phyloP scores from a whole-genome alignment of 2,113 vertebrate genomes.

The Amphiprion percula region DNA sequence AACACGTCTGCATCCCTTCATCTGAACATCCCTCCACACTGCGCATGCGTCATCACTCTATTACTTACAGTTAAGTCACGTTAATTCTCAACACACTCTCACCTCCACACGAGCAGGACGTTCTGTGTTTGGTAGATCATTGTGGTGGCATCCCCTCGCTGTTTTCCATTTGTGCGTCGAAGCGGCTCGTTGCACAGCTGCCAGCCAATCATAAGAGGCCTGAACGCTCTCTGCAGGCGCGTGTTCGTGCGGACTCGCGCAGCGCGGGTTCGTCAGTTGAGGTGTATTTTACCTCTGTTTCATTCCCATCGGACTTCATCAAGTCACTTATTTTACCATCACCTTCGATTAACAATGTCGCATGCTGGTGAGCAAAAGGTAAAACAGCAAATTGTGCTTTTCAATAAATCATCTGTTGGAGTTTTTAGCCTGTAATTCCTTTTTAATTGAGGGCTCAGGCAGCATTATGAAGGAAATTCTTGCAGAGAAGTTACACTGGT shows the following conservation, averaged over 20 bases:
- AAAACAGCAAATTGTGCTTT: conserved; percentile 4
- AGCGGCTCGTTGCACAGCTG: conserved; percentile 10
- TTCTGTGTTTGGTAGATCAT: not conserved
- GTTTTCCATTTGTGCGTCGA: conserved; percentile 1
- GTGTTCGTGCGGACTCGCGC: not conserved
- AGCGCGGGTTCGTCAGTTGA: not conserved
- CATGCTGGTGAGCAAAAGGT: conserved; percentile 59
- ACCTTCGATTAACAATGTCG: conserved; percentile 48
- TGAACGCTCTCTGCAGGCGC: not conserved
- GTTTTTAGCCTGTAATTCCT: not conserved
- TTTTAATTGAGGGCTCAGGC: not conserved
- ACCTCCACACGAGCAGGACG: not conserved
- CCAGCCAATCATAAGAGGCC: conserved; percentile 37
- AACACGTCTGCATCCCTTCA: too few species aligned
- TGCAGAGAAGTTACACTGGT: not conserved
- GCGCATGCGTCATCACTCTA: not conserved
- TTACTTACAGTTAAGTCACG: not conserved
- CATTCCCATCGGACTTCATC: not conserved
- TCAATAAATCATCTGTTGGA: not conserved
- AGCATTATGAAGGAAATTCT: not conserved
- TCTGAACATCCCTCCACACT: not conserved
- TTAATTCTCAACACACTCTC: not conserved
- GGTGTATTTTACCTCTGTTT: not conserved
- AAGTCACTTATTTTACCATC: not conserved
- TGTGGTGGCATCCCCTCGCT: not conserved